A percentile compares a stretch with the other conserved stretches of the same genome.
These are phyloP conservation scores for Drosophila meridionalis DNA, from an alignment of 2,888 invertebrate genomes.

Conservation along the genomic window DNA sequence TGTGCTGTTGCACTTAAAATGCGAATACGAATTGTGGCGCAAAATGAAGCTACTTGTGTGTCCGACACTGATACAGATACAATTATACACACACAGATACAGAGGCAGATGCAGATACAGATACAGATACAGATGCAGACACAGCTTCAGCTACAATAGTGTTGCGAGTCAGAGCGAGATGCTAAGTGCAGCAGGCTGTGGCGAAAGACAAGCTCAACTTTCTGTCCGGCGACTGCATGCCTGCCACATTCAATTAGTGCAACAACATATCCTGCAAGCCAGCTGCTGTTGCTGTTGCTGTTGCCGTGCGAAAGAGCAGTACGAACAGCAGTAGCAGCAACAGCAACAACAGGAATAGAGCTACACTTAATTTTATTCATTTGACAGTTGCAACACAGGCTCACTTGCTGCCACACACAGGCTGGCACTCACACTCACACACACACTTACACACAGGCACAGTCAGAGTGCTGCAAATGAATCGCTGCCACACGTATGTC, in stretches of 20 bases:
- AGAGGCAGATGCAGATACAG: conserved; percentile 23
- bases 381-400: conserved; percentile 75
- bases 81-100: conserved; percentile 26
- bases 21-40: conserved; percentile 75
- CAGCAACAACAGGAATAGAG: conserved; percentile 59
- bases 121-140: conserved; percentile 16
- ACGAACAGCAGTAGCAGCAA: conserved; percentile 41
- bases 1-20: conserved; percentile 79
- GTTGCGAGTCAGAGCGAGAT: conserved; percentile 35
- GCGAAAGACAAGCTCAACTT: conserved; percentile 64
- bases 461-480: conserved; percentile 49
- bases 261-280: conserved; percentile 81
- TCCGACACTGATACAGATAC: conserved; percentile 57
- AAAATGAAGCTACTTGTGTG: conserved; percentile 80
- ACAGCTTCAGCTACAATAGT: conserved; percentile 11
- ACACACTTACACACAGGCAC: conserved; percentile 2
- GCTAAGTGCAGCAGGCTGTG: conserved; percentile 37
- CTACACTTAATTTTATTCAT: conserved; percentile 83
- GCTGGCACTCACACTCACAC: conserved; percentile 34
- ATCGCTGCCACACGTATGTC: conserved; percentile 74
- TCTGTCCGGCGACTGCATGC: conserved; percentile 55
- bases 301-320: conserved; percentile 33
- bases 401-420: conserved; percentile 61
- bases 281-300: conserved; percentile 55
- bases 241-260: conserved; percentile 82